Base-by-base conservation (phyloP, 2,797 vertebrate genomes). In the Eleutherodactylus coqui region DNA sequence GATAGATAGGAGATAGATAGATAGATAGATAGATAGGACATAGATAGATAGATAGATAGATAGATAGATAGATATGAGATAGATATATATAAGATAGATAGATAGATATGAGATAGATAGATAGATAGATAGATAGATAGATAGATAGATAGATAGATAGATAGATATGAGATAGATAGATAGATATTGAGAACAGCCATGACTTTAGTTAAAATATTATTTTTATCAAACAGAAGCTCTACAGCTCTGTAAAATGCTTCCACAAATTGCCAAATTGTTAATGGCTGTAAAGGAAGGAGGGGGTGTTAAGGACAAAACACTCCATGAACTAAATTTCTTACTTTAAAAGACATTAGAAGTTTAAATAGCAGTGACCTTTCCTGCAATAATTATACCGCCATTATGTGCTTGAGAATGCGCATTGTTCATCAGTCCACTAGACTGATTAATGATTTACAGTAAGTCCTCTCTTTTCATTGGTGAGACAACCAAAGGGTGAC, bases 301-400 rank as follows among this genome's bases (percentile, higher is more conserved):
- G 64, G 64, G 36, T 69, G 45, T 41, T 53, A 34, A 76, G 58
- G 72, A 76, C 47, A 77, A 43, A 75, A 67, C 41, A 32, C 60
- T 64, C 49, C 79, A 70, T 67, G 45, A 82, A 76, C 43, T 45
- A 76, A 51, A 67, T 86, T 53, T 69, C 43, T 64, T 67, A 82
- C 85, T 75, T 86, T 80, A 75, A 81, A 82, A 76, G 27, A 49
- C 43, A 76, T 86, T 82, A 86, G n/a, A 34, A 81, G 85, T 64
- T 36, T 77, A 82, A 82, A 77, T 76, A 70, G 3, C 19, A 29
- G n/a, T 67, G 79, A 82, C 85, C 72, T 82, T 64, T 76, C n/a
- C 60, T 16, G 73, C 45, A 69, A 82, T 82, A 86, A 86, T 82
- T 82, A 86, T 85, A 45, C 77, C 21, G 17, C 51, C 38, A 80